Evolutionary conservation across 92 coral and sea anemone species (phyloP).

Genomic region (Parazoanthus atlanticus): DNA sequence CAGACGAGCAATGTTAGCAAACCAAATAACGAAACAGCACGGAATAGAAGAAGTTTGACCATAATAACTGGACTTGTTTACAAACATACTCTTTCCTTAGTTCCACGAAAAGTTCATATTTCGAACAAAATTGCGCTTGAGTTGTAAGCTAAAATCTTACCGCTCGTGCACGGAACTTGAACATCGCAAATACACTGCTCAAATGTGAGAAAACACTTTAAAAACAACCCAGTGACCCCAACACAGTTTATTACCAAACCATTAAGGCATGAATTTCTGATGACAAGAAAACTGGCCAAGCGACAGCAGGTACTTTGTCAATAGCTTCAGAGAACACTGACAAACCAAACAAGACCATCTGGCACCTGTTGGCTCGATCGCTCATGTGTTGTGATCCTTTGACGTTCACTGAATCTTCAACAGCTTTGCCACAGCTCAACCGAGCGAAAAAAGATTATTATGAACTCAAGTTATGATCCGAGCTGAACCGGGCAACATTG

Average conservation of each 20-base stretch:
- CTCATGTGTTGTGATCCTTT: conserved; percentile 12
- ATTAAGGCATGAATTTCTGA: conserved; percentile 46
- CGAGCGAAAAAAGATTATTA: not conserved
- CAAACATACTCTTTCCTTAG: conserved; percentile 36
- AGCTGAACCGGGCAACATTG: not conserved
- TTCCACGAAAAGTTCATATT: not conserved
- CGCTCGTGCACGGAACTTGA: conserved; percentile 3
- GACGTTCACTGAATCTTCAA: conserved; percentile 12
- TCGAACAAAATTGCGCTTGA: not conserved
- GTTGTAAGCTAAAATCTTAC: not conserved
- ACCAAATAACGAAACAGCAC: conserved; percentile 66
- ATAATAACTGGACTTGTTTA: conserved; percentile 43
- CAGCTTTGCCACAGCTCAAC: not conserved
- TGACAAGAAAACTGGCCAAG: conserved; percentile 16
- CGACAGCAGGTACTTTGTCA: conserved; percentile 23
- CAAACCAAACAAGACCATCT: not conserved
- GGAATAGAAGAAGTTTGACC: conserved; percentile 75
- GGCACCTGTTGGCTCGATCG: conserved; percentile 31
- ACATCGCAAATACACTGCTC: conserved; percentile 8
- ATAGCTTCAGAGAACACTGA: conserved; percentile 4
- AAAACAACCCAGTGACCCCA: conserved; percentile 32
- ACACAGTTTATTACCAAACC: conserved; percentile 41
- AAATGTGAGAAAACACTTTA: conserved; percentile 7
- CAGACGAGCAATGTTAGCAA: conserved; percentile 72
- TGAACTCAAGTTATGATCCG: not conserved